Conservation (phyloP, 2,888 invertebrate genomes). For the Phorcus lineatus region DNA sequence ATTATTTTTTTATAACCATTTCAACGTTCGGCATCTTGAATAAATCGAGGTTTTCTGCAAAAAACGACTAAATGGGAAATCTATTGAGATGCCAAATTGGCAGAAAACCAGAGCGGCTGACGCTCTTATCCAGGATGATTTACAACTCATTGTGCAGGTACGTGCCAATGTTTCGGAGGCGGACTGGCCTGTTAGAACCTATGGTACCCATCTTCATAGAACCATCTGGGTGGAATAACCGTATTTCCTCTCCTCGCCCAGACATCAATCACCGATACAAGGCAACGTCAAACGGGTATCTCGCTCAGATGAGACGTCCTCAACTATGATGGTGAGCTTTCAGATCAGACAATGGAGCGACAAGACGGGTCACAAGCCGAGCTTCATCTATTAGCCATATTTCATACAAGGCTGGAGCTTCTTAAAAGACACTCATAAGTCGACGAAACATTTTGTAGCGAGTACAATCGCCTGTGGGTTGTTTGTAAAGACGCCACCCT, state of each 20-base stretch:
- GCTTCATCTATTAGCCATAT: slow-evolving; percentile 10
- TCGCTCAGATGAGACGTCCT: not conserved
- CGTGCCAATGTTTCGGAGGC: not conserved
- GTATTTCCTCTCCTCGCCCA: not conserved
- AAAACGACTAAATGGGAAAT: too few relatives aligned
- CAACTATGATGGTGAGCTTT: not conserved
- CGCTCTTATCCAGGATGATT: not conserved
- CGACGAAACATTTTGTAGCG: too few relatives aligned
- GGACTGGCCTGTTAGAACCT: not conserved
- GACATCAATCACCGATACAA: not conserved
- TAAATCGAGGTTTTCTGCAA: too few relatives aligned
- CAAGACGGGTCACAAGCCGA: not conserved
- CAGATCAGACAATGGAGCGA: not conserved
- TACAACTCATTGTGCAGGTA: not conserved
- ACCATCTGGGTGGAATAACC: slow-evolving; percentile 5
- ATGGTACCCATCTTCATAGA: not conserved
- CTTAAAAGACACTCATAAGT: not conserved
- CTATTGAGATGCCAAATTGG: not conserved
- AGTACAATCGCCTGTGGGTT: too few relatives aligned
- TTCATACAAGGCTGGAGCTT: slow-evolving; percentile 6
- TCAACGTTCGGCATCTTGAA: too few relatives aligned
- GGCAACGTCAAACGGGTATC: not conserved
- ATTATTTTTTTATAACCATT: too few relatives aligned
- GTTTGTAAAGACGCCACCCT: too few relatives aligned
- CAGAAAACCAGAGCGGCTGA: not conserved